Percentiles rank a stretch among this genome's conserved stretches.
Conservation (phyloP, 2,113 vertebrate species). For the Coregonus clupeaformis region DNA sequence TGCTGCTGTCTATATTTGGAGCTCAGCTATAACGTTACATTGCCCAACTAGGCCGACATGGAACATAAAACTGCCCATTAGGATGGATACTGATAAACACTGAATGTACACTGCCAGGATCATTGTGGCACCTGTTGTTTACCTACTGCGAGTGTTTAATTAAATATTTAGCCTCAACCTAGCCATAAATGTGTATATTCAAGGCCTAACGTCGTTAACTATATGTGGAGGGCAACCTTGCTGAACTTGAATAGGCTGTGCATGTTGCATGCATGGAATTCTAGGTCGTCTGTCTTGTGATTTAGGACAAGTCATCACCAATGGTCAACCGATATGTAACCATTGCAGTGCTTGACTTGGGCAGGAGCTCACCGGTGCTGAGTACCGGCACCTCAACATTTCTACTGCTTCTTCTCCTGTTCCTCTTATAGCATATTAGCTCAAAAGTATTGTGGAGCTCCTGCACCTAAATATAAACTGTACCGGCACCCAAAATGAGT, state of each 20-base stretch:
- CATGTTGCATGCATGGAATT: constrained; percentile 16
- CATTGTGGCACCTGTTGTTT: constrained; percentile 27
- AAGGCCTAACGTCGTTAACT: constrained; percentile 45
- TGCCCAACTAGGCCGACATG: neutral
- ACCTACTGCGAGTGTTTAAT: neutral
- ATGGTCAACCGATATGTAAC: neutral
- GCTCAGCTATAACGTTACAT: no score
- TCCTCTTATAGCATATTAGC: no score
- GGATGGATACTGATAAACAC: neutral
- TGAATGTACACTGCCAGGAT: neutral
- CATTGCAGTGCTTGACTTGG: no score
- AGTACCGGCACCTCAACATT: no score
- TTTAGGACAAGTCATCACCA: neutral
- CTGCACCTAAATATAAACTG: no score
- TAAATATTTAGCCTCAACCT: neutral
- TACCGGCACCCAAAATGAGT: no score
- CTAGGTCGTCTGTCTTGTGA: neutral
- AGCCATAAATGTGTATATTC: neutral
- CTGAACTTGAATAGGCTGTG: constrained; percentile 6
- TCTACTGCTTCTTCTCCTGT: no score
- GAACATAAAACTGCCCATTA: neutral
- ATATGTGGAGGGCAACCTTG: neutral
- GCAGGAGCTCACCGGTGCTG: no score
- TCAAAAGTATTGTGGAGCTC: no score
- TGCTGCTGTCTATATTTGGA: no score